Conservation (phyloP, 35 echinoderm and acorn worm species). For the Acanthaster planci region DNA sequence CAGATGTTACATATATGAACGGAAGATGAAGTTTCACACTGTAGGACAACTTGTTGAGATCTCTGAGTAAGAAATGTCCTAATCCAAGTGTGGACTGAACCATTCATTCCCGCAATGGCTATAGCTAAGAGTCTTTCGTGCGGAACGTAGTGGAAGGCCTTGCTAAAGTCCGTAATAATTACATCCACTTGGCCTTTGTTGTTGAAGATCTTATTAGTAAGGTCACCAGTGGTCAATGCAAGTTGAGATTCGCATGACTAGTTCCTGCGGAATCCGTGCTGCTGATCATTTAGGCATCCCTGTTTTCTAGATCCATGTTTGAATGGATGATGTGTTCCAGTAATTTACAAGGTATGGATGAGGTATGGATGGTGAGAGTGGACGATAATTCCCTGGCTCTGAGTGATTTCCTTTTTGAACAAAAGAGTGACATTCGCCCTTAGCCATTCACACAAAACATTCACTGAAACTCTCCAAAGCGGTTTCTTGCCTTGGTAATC, state of each 20-base stretch:
- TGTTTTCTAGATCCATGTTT: slow-evolving; percentile 44
- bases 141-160: slow-evolving; percentile 55
- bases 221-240: slow-evolving; percentile 38
- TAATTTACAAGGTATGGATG: slow-evolving; percentile 49
- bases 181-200: slow-evolving; percentile 40
- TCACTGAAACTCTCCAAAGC: too few relatives aligned
- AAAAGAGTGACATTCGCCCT: slow-evolving; percentile 54
- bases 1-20: slow-evolving; percentile 33
- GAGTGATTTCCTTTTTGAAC: slow-evolving; percentile 54
- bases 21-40: neutral
- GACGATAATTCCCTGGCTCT: slow-evolving; percentile 30
- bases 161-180: slow-evolving; percentile 69
- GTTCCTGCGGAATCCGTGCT: slow-evolving; percentile 50
- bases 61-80: slow-evolving; percentile 15
- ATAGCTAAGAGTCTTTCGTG: slow-evolving; percentile 37
- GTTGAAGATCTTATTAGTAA: slow-evolving; percentile 47
- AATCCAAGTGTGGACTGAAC: slow-evolving; percentile 32
- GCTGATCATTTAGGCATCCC: slow-evolving; percentile 22
- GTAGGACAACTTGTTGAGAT: slow-evolving; percentile 26
- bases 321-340: slow-evolving; percentile 46
- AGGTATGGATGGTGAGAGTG: slow-evolving; percentile 48
- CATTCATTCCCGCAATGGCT: slow-evolving; percentile 27
- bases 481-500: too few relatives aligned
- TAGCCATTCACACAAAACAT: slow-evolving; percentile 32
- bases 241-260: slow-evolving; percentile 54